Conservation (phyloP, 2,888 invertebrate species). For the Zhuqinia jingwanae region DNA sequence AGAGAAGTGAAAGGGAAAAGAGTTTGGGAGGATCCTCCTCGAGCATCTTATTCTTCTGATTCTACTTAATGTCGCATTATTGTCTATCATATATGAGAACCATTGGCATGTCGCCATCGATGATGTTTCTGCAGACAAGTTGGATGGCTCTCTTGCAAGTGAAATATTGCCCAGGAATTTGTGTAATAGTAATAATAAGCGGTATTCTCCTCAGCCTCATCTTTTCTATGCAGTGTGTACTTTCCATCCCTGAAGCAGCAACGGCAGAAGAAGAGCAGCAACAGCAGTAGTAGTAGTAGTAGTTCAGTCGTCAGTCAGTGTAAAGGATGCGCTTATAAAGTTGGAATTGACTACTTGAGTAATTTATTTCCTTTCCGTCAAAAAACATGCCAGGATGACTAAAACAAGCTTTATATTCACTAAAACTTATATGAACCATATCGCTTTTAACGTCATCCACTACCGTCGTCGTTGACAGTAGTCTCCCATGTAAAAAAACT, state of each 20-base stretch:
- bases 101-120: slow-evolving; percentile 62
- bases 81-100: slow-evolving; percentile 50
- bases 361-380: slow-evolving; percentile 62
- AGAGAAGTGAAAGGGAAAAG: background rate
- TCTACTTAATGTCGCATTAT: slow-evolving; percentile 63
- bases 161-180: slow-evolving; percentile 47
- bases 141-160: slow-evolving; percentile 31
- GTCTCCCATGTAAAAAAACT: background rate
- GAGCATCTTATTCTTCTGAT: slow-evolving; percentile 6
- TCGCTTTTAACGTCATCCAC: slow-evolving; percentile 5
- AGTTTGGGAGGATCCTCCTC: background rate
- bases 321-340: slow-evolving; percentile 15
- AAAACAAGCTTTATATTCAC: too few relatives aligned
- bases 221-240: background rate
- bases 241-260: background rate
- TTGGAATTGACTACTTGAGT: slow-evolving; percentile 19
- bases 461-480: background rate
- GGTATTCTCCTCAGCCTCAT: slow-evolving; percentile 26
- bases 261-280: too few relatives aligned
- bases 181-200: slow-evolving; percentile 49
- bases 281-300: background rate
- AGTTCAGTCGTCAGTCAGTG: background rate
- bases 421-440: slow-evolving; percentile 6
- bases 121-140: slow-evolving; percentile 51
- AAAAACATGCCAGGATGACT: slow-evolving; percentile 45